These are phyloP conservation scores for Drosophila leontia DNA, from an alignment of 1,140 invertebrate genomes.

Conservation along the genomic window DNA sequence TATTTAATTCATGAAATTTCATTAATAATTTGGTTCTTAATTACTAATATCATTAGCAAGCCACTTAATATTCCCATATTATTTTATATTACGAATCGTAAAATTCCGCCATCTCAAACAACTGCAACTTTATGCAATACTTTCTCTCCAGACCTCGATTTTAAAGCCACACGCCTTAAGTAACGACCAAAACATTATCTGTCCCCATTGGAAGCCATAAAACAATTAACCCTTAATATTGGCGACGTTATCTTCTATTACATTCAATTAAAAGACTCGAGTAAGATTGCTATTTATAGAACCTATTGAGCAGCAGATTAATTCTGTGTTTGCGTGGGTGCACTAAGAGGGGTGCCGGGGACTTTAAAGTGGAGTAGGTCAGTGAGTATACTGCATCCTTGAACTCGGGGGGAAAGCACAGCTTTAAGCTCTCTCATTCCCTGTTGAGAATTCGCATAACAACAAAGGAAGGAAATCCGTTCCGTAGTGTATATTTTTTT, in stretches of 20 bases:
- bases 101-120: background rate
- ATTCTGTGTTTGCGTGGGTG: conserved; percentile 19
- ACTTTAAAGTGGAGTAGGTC: conserved; percentile 45
- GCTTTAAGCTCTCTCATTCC: conserved; percentile 27
- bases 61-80: background rate
- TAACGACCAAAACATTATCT: conserved; percentile 6
- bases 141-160: conserved; percentile 16
- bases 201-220: background rate
- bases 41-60: too few species aligned
- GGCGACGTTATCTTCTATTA: conserved; percentile 31
- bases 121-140: background rate
- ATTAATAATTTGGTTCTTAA: too few species aligned
- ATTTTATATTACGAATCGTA: too few species aligned
- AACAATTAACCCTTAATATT: conserved; percentile 12
- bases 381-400: conserved; percentile 53
- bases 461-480: background rate
- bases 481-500: background rate
- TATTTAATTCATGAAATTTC: background rate
- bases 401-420: conserved; percentile 12
- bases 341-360: background rate
- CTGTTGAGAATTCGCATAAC: conserved; percentile 3
- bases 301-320: conserved; percentile 26
- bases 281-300: conserved; percentile 18
- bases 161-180: conserved; percentile 8
- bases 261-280: conserved; percentile 18